Evolutionary conservation across 2,797 vertebrate genomes (phyloP).

Genomic region (Xiphophorus birchmanni): DNA sequence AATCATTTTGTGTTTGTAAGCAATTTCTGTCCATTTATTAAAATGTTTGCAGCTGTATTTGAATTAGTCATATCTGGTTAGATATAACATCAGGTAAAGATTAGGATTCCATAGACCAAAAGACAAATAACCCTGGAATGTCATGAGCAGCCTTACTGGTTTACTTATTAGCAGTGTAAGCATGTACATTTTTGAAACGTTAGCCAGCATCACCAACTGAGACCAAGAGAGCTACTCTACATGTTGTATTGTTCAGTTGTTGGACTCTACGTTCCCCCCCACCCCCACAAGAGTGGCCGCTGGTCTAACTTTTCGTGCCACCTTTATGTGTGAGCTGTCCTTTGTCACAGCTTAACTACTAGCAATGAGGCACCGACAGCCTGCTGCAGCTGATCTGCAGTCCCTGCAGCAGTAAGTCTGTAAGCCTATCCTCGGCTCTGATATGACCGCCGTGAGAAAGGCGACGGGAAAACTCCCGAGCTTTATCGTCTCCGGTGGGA

Average conservation of each 20-base stretch:
- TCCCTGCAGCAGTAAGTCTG: constrained; percentile 17
- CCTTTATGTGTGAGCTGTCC: not conserved
- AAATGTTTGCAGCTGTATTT: not conserved
- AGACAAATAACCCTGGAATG: not conserved
- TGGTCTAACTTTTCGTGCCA: not conserved
- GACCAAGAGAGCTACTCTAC: not conserved
- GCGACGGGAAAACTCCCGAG: constrained; percentile 34
- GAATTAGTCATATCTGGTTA: not conserved
- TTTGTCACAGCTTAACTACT: constrained; percentile 26
- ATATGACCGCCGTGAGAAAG: constrained; percentile 56
- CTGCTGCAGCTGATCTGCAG: constrained; percentile 18
- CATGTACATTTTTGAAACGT: not conserved
- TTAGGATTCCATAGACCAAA: not conserved
- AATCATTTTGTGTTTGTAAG: not conserved
- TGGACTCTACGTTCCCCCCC: not conserved
- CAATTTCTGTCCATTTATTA: not conserved
- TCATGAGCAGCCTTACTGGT: not conserved
- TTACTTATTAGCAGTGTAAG: not conserved
- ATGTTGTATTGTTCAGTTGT: not conserved
- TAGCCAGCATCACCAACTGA: not conserved
- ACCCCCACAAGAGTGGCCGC: not conserved
- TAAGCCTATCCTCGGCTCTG: constrained; percentile 41
- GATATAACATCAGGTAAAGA: not conserved
- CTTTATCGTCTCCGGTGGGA: constrained; percentile 4
- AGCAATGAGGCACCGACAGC: constrained; percentile 22